These are phyloP conservation scores for Amphiprion clarkii DNA, from an alignment of 2,797 vertebrate genomes.

Conservation along the genomic window DNA sequence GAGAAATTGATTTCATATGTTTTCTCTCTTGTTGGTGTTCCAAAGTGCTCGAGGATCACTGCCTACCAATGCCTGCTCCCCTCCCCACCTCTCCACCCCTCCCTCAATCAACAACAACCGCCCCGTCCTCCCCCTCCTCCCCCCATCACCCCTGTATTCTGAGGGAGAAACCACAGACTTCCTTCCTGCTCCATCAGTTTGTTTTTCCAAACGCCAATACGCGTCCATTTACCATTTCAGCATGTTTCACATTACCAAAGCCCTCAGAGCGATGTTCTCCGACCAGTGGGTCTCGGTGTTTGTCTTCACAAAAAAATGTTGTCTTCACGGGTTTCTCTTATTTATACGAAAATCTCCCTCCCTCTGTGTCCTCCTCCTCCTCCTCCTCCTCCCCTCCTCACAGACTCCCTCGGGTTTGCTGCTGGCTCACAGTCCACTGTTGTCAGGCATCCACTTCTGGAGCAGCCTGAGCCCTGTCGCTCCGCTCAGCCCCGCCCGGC, in stretches of 20 bases:
- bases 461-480: slow-evolving; percentile 95
- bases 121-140: slow-evolving; percentile 41
- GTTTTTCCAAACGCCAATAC: slow-evolving; percentile 79
- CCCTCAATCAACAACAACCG: slow-evolving; percentile 65
- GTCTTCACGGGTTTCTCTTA: slow-evolving; percentile 44
- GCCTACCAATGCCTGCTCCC: slow-evolving; percentile 9
- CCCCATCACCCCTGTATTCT: slow-evolving; percentile 70
- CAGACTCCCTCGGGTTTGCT: slow-evolving; percentile 94
- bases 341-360: slow-evolving; percentile 38
- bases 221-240: slow-evolving; percentile 65
- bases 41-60: slow-evolving; percentile 54
- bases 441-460: slow-evolving; percentile 97
- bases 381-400: background rate
- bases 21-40: slow-evolving; percentile 65
- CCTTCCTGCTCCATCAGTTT: slow-evolving; percentile 76
- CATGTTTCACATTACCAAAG: slow-evolving; percentile 68
- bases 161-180: slow-evolving; percentile 80
- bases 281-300: slow-evolving; percentile 20
- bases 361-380: background rate
- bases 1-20: slow-evolving; percentile 86
- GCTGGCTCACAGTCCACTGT: slow-evolving; percentile 93
- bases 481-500: slow-evolving; percentile 94
- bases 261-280: slow-evolving; percentile 41
- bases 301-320: slow-evolving; percentile 11
- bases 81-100: slow-evolving; percentile 24